Conservation (phyloP, 2,113 vertebrate species). For the Ifrita kowaldi region DNA sequence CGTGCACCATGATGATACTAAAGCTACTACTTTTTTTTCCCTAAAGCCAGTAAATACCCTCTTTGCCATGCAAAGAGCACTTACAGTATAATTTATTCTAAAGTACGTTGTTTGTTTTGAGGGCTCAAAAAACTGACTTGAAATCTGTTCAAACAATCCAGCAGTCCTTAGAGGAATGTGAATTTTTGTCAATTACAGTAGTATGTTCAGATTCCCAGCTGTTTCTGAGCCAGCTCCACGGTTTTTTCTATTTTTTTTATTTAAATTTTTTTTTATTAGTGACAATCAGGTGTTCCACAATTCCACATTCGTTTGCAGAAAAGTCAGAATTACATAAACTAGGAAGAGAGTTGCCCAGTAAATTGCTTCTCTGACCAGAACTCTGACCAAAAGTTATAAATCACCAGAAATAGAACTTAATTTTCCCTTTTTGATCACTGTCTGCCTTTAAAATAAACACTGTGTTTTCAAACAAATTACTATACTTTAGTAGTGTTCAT, state of each 20-base stretch:
- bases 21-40: not conserved
- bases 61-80: not conserved
- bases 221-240: not conserved
- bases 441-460: not conserved
- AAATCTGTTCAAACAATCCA: not conserved
- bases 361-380: not conserved
- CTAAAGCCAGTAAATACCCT: not conserved
- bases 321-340: not conserved
- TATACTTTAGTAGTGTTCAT: not conserved
- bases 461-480: not conserved
- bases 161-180: not conserved
- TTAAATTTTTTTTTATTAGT: not conserved
- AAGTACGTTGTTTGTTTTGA: not conserved
- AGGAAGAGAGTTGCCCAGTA: not conserved
- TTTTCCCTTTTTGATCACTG: not conserved
- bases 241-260: not conserved
- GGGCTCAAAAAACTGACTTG: not conserved
- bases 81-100: not conserved
- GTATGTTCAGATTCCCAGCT: not conserved
- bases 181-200: not conserved
- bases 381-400: not conserved
- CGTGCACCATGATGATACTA: not conserved
- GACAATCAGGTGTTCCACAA: not conserved
- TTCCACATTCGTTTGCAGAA: not conserved
- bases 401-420: not conserved